A percentile compares a stretch with the other conserved stretches of the same genome.
Conservation (phyloP, 1,140 invertebrate species). For the Trichonephila clavipes region DNA sequence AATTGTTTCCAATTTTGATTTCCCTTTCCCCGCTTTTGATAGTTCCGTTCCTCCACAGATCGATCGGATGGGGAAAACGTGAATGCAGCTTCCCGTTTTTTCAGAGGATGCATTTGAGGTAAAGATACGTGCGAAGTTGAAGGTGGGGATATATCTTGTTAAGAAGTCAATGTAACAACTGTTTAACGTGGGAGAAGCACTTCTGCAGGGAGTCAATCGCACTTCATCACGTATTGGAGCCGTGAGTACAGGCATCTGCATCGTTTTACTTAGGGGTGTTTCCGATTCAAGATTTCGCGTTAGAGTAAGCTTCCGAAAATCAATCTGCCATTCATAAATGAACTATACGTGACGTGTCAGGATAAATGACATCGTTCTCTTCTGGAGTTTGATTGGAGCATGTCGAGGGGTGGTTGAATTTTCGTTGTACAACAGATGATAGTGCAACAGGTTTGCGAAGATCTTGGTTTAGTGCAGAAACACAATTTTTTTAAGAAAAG, state of each 20-base stretch:
- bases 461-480: no score
- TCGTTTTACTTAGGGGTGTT: background rate
- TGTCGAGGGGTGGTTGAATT: no score
- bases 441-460: no score
- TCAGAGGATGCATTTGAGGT: background rate
- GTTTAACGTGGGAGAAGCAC: background rate
- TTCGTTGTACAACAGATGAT: no score
- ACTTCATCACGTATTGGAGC: background rate
- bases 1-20: background rate
- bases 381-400: no score
- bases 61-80: background rate
- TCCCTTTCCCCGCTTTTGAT: background rate
- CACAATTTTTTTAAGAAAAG: no score
- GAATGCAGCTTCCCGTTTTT: background rate
- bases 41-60: background rate
- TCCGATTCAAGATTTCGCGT: no score
- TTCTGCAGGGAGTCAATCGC: background rate
- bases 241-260: background rate
- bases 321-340: no score
- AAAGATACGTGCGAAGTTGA: background rate
- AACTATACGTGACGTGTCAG: no score
- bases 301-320: no score
- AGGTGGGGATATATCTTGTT: background rate
- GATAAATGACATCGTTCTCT: no score
- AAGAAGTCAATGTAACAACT: slow-evolving; percentile 7